Conservation (phyloP, 2,888 invertebrate species). For the Cremastinae sp. region DNA sequence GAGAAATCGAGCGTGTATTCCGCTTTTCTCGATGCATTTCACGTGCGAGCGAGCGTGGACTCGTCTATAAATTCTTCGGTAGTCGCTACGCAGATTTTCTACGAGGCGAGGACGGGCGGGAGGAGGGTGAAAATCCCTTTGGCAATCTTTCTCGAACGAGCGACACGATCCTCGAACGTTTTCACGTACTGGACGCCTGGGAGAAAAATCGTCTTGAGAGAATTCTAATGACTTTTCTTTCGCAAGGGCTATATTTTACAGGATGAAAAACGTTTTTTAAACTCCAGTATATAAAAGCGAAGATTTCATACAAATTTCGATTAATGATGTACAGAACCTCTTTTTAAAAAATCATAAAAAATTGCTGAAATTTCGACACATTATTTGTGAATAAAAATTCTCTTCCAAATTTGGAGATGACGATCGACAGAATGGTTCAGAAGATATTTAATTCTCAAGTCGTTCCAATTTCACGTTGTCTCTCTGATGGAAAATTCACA, state of each 20-base stretch:
- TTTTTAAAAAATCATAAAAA: no score
- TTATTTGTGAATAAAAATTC: no score
- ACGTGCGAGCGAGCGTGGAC: slow-evolving; percentile 41
- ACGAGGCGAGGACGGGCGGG: slow-evolving; percentile 4
- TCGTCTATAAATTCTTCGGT: slow-evolving; percentile 37
- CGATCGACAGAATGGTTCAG: no score
- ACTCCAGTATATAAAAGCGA: not conserved
- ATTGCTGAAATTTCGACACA: no score
- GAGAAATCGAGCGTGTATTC: slow-evolving; percentile 27
- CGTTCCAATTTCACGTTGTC: no score
- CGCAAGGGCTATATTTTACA: no score
- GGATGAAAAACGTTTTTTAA: not conserved
- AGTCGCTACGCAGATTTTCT: slow-evolving; percentile 46
- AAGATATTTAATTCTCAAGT: no score
- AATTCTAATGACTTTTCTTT: no score
- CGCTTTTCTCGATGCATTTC: slow-evolving; percentile 35
- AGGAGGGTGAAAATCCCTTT: slow-evolving; percentile 1
- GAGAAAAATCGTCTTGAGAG: not conserved
- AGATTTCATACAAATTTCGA: not conserved
- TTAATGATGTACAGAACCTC: no score
- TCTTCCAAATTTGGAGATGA: no score
- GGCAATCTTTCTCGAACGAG: slow-evolving; percentile 11
- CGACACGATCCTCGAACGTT: slow-evolving; percentile 8
- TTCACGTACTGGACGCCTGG: slow-evolving; percentile 3
- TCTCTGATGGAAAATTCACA: no score